Percentiles rank a stretch among this genome's conserved stretches.
Conservation (phyloP, 1,140 invertebrate species). For the Scylla paramamosain region DNA sequence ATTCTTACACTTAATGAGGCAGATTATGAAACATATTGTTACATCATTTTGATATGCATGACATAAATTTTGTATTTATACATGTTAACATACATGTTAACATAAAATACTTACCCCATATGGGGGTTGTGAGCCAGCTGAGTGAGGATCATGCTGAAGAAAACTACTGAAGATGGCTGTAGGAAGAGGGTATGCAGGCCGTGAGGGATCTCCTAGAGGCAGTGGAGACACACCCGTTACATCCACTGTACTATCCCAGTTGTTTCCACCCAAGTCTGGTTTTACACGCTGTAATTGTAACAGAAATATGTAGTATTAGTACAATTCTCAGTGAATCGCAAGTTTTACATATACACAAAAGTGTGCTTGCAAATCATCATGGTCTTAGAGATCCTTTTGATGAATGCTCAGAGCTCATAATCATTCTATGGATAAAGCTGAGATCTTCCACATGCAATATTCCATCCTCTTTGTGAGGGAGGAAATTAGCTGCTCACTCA, state of each 20-base stretch:
- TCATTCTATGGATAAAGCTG: no score
- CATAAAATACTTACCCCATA: constrained; percentile 71
- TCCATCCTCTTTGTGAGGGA: no score
- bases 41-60: no score
- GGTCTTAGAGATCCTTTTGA: no score
- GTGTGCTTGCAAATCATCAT: no score
- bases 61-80: no score
- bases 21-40: no score
- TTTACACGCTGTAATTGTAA: constrained; percentile 67
- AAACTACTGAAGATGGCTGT: constrained; percentile 67
- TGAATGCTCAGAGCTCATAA: no score
- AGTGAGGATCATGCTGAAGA: constrained; percentile 56
- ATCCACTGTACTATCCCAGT: constrained; percentile 61
- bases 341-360: no score
- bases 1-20: no score
- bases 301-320: background rate
- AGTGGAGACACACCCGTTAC: constrained; percentile 60
- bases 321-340: background rate
- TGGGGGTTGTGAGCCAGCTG: constrained; percentile 55
- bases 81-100: background rate
- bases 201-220: constrained; percentile 55
- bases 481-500: no score
- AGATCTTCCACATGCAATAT: no score
- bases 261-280: constrained; percentile 69
- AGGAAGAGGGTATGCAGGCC: constrained; percentile 57